phyloP scores from a whole-genome alignment of 2,113 vertebrate species.

The Falco punctatus region DNA sequence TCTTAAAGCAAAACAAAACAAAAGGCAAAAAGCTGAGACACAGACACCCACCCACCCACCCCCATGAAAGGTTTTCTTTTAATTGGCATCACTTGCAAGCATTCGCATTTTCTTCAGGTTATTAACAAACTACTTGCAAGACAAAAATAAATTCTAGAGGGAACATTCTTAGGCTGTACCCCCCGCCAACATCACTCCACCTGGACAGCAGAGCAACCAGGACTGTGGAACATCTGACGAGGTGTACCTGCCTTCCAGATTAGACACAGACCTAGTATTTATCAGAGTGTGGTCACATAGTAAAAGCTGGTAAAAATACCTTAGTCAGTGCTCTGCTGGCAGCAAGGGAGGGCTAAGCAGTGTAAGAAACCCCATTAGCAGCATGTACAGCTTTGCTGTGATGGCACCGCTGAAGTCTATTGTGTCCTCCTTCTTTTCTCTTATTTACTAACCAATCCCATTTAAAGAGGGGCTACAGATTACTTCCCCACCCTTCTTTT shows the following conservation, averaged over 20 bases:
- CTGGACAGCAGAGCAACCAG: background rate
- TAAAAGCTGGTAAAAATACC: background rate
- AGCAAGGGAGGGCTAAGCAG: background rate
- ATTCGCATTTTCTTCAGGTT: background rate
- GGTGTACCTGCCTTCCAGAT: background rate
- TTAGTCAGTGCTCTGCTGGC: background rate
- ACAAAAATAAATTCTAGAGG: background rate
- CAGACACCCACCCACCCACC: no score
- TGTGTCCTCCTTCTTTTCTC: background rate
- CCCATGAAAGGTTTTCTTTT: background rate
- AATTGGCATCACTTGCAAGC: background rate
- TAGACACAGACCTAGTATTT: background rate
- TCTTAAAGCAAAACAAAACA: background rate
- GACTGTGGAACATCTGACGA: background rate
- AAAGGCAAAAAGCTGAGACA: background rate
- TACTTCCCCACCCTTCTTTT: background rate
- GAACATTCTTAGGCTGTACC: background rate
- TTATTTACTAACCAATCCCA: background rate
- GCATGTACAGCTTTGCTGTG: background rate
- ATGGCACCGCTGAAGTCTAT: background rate
- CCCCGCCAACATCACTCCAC: background rate
- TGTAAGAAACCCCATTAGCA: background rate
- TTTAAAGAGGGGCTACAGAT: background rate
- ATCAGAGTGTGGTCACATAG: no score
- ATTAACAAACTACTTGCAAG: background rate